A percentile compares a stretch with the other conserved stretches of the same genome.
phyloP scores from a whole-genome alignment of 2,113 vertebrate species.

The Aptenodytes patagonicus region DNA sequence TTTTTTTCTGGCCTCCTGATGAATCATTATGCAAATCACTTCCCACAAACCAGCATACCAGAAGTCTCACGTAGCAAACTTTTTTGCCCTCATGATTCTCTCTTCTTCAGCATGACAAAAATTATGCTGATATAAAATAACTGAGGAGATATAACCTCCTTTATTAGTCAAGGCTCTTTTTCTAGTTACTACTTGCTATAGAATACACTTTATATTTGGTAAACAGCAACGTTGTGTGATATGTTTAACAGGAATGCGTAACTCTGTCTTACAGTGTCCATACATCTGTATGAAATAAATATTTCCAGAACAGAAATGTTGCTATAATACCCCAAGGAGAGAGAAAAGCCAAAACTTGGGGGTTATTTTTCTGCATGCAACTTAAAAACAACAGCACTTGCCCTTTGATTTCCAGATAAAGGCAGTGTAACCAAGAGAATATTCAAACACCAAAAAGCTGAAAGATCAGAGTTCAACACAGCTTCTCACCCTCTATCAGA shows the following conservation, averaged over 20 bases:
- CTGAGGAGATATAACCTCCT: neutral
- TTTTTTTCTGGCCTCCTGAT: neutral
- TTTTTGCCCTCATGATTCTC: neutral
- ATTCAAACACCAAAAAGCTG: neutral
- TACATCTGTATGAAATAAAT: neutral
- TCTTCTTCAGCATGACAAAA: neutral
- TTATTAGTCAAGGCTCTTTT: neutral
- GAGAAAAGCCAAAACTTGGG: neutral
- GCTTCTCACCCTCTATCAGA: neutral
- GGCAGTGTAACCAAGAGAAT: neutral
- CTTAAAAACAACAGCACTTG: neutral
- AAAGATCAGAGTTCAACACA: neutral
- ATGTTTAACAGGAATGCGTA: neutral
- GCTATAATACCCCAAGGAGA: neutral
- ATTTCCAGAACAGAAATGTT: neutral
- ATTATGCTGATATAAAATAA: neutral
- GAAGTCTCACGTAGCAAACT: neutral
- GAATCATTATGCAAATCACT: conserved; percentile 18
- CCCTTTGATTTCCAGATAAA: neutral
- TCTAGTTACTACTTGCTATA: neutral
- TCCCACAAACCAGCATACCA: neutral
- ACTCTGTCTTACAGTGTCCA: no score
- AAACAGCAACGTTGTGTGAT: neutral
- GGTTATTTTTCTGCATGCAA: neutral
- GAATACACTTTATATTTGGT: neutral